phyloP scores from a whole-genome alignment of 2,113 vertebrate species.

The Lonchura striata region DNA sequence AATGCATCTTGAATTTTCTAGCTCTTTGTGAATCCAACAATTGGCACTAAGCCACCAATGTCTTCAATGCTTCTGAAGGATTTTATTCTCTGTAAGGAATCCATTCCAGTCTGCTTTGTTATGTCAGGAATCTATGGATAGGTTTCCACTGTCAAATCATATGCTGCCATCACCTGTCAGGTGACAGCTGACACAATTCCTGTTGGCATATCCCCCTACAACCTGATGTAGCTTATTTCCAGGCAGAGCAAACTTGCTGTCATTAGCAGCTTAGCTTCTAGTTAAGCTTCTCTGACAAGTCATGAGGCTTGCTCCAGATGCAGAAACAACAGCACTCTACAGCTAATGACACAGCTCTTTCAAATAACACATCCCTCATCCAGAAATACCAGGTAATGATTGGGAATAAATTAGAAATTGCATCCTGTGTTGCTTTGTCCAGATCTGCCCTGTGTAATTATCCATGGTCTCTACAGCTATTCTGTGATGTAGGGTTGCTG shows the following conservation, averaged over 20 bases:
- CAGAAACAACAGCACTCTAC: not conserved
- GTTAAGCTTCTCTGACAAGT: not conserved
- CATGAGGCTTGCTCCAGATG: not conserved
- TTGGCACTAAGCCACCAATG: not conserved
- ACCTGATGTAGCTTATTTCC: not conserved
- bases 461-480: not conserved
- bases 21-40: not conserved
- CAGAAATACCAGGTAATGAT: not conserved
- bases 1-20: not conserved
- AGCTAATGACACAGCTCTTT: not conserved
- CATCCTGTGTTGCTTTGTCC: not conserved
- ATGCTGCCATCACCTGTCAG: not conserved
- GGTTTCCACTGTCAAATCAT: not conserved
- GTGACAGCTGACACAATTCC: not conserved
- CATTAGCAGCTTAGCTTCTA: not conserved
- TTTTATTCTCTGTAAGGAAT: not conserved
- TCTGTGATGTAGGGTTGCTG: not conserved
- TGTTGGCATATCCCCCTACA: not conserved
- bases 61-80: not conserved
- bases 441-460: not conserved
- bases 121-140: not conserved
- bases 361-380: not conserved
- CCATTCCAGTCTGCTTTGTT: not conserved
- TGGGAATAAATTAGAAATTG: not conserved
- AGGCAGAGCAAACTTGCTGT: not conserved